Conservation (phyloP, 2,797 vertebrate genomes). For the Argya squamiceps region DNA sequence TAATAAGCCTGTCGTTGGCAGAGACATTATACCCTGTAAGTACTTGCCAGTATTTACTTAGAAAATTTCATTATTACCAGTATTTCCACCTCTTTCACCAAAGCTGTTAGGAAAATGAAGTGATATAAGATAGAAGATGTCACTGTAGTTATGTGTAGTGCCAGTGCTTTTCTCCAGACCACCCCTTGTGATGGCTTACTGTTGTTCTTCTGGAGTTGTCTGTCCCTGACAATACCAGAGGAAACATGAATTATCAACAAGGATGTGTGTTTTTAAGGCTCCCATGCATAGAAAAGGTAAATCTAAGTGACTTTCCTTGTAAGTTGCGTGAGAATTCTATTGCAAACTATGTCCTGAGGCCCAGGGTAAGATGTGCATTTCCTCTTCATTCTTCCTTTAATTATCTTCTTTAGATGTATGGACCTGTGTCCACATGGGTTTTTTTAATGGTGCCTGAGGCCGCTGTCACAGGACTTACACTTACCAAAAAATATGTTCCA, state of each 20-base stretch:
- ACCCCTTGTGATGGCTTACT: accelerated
- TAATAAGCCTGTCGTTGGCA: background rate
- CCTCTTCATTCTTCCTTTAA: background rate
- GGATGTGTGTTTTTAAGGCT: background rate
- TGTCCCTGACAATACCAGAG: accelerated
- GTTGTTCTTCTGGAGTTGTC: background rate
- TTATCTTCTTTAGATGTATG: background rate
- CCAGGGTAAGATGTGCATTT: background rate
- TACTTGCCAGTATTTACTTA: background rate
- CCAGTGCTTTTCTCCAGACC: accelerated
- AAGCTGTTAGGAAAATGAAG: background rate
- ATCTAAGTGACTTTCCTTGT: background rate
- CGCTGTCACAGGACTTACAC: background rate
- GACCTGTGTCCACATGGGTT: accelerated
- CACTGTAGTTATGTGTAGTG: too few species aligned
- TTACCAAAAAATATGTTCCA: background rate
- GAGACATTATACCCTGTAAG: accelerated
- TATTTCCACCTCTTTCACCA: background rate
- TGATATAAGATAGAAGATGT: background rate
- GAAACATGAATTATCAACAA: accelerated
- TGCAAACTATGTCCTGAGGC: background rate
- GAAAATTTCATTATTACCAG: background rate
- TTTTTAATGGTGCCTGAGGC: background rate
- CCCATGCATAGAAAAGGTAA: background rate
- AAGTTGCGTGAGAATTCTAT: background rate